A percentile compares a stretch with the other conserved stretches of the same genome.
These are phyloP conservation scores for Delphinapterus leucas DNA, from an alignment of 2,113 vertebrate species.

Conservation along the genomic window DNA sequence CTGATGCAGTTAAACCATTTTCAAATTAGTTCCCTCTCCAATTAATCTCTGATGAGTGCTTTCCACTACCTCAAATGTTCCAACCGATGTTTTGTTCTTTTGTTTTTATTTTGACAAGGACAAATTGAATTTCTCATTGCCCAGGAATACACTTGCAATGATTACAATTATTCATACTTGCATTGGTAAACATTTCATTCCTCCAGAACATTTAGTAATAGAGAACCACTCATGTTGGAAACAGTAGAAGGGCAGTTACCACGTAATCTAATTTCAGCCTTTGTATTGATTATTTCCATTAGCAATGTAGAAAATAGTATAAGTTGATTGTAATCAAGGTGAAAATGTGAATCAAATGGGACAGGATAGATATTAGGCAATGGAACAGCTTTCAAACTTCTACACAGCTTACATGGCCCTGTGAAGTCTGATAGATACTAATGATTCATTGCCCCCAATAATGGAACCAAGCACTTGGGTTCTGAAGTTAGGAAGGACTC, in stretches of 20 bases:
- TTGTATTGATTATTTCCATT: constrained; percentile 34
- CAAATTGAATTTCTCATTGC: constrained; percentile 51
- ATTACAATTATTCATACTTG: constrained; percentile 51
- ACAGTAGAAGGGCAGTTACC: constrained; percentile 51
- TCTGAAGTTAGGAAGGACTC: constrained; percentile 55
- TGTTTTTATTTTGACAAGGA: constrained; percentile 65
- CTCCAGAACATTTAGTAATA: constrained; percentile 34
- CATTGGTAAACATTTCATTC: constrained; percentile 20
- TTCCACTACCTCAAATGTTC: constrained; percentile 30
- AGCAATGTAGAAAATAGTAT: background rate
- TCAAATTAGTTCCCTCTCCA: constrained; percentile 52
- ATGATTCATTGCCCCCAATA: constrained; percentile 8
- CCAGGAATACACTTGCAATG: constrained; percentile 37
- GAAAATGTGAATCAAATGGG: constrained; percentile 40
- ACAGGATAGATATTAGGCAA: constrained; percentile 33
- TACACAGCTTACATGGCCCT: background rate
- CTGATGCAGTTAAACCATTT: constrained; percentile 61
- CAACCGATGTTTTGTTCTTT: constrained; percentile 60
- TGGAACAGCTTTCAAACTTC: constrained; percentile 17
- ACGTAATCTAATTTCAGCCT: constrained; percentile 38
- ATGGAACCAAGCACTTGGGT: background rate
- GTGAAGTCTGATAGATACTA: background rate
- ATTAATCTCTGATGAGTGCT: constrained; percentile 62
- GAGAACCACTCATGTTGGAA: constrained; percentile 41
- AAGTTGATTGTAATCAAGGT: constrained; percentile 21